phyloP scores from a whole-genome alignment of 2,888 invertebrate genomes.

The Eulithis prunata region DNA sequence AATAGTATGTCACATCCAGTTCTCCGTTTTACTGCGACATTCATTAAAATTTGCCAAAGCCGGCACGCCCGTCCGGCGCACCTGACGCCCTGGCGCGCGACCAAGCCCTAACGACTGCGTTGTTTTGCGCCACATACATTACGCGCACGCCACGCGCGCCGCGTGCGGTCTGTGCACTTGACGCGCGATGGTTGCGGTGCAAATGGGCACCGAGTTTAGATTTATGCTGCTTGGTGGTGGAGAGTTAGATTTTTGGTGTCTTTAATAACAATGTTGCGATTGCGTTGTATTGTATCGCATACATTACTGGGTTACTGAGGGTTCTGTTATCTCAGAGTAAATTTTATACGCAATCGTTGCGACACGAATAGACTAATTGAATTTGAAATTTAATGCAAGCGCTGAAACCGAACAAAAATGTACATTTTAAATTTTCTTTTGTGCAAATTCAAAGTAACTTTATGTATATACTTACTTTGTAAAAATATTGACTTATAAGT shows the following conservation, averaged over 20 bases:
- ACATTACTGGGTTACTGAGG: slow-evolving; percentile 9
- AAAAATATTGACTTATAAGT: too few relatives aligned
- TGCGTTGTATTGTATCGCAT: slow-evolving; percentile 5
- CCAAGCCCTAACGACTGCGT: slow-evolving; percentile 36
- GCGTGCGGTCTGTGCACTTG: slow-evolving; percentile 9
- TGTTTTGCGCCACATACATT: slow-evolving; percentile 37
- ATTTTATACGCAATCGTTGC: not conserved
- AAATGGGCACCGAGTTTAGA: slow-evolving; percentile 19
- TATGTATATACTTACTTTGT: too few relatives aligned
- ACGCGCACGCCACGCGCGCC: slow-evolving; percentile 24
- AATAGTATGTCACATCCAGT: slow-evolving; percentile 59
- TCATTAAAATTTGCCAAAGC: slow-evolving; percentile 71
- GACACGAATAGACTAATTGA: not conserved
- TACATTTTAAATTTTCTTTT: too few relatives aligned
- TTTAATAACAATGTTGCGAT: slow-evolving; percentile 10
- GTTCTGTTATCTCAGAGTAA: not conserved
- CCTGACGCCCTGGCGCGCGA: slow-evolving; percentile 52
- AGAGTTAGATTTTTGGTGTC: slow-evolving; percentile 28
- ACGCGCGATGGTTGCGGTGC: slow-evolving; percentile 33
- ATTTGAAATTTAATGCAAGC: too few relatives aligned
- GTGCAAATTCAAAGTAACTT: too few relatives aligned
- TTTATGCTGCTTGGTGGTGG: slow-evolving; percentile 21
- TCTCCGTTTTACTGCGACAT: slow-evolving; percentile 54
- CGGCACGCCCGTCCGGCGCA: slow-evolving; percentile 54
- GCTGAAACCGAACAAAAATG: too few relatives aligned